Percentiles rank a stretch among this genome's conserved stretches.
phyloP scores from a whole-genome alignment of 2,113 vertebrate species.

The Mola mola region DNA sequence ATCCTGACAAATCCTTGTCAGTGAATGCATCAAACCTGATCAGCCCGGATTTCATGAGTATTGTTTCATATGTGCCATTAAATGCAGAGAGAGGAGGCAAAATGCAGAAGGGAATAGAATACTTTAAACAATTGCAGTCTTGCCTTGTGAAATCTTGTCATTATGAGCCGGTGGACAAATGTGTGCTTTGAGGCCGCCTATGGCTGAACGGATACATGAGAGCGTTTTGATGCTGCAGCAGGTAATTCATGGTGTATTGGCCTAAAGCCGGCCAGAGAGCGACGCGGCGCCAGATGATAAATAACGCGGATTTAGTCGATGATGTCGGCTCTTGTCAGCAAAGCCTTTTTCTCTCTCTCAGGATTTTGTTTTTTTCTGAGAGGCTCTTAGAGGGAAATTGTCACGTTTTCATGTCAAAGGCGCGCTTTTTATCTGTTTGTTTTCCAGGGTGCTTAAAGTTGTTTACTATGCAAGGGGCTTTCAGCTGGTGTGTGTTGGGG shows the following conservation, averaged over 20 bases:
- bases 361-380: constrained; percentile 74
- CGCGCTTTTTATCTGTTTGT: constrained; percentile 79
- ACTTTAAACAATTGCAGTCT: constrained; percentile 30
- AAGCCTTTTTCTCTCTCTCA: constrained; percentile 68
- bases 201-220: constrained; percentile 63
- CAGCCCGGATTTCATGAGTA: constrained; percentile 58
- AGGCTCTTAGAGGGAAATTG: constrained; percentile 76
- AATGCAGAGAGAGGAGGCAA: constrained; percentile 18
- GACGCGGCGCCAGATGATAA: constrained; percentile 69
- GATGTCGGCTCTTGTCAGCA: constrained; percentile 73
- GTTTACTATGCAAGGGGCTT: constrained; percentile 73
- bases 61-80: constrained; percentile 59
- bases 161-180: constrained; percentile 50
- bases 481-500: constrained; percentile 26
- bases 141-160: constrained; percentile 59
- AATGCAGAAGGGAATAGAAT: constrained; percentile 7
- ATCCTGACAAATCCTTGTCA: constrained; percentile 64
- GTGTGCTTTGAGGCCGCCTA: constrained; percentile 51
- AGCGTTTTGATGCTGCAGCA: constrained; percentile 71
- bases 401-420: constrained; percentile 80
- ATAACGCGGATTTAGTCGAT: constrained; percentile 75
- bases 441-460: constrained; percentile 78
- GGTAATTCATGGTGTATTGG: constrained; percentile 67
- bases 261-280: constrained; percentile 70
- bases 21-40: constrained; percentile 60